These are phyloP conservation scores for Lonchura striata DNA, from an alignment of 2,113 vertebrate species.

Conservation along the genomic window DNA sequence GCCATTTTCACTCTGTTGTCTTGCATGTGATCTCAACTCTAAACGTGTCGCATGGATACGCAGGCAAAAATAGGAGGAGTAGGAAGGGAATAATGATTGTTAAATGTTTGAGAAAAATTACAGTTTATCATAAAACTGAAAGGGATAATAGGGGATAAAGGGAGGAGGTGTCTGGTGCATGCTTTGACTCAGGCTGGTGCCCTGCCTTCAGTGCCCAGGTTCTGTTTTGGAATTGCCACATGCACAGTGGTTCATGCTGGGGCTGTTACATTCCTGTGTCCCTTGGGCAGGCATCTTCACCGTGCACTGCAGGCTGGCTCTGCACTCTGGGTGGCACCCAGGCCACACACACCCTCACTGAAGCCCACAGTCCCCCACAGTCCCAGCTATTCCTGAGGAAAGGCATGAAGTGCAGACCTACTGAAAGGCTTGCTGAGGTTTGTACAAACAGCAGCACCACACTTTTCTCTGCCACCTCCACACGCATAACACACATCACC, in stretches of 20 bases:
- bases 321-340: not conserved
- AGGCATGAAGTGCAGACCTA: rapidly evolving
- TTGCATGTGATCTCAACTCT: not conserved
- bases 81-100: not conserved
- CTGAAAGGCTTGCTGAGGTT: not conserved
- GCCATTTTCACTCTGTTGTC: not conserved
- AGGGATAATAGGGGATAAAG: not conserved
- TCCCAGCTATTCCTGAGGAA: not conserved
- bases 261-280: not conserved
- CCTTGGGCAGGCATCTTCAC: not conserved
- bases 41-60: rapidly evolving
- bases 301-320: not conserved
- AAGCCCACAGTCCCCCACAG: rapidly evolving
- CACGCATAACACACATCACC: rapidly evolving
- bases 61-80: not conserved
- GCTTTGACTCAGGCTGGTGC: not conserved
- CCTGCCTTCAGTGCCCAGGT: not conserved
- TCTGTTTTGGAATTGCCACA: not conserved
- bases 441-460: not conserved
- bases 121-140: not conserved
- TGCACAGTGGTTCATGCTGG: rapidly evolving
- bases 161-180: not conserved
- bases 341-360: not conserved
- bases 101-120: not conserved
- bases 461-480: not conserved